Base-by-base conservation (phyloP, 1,140 invertebrate species). In the Drosophila insularis region DNA sequence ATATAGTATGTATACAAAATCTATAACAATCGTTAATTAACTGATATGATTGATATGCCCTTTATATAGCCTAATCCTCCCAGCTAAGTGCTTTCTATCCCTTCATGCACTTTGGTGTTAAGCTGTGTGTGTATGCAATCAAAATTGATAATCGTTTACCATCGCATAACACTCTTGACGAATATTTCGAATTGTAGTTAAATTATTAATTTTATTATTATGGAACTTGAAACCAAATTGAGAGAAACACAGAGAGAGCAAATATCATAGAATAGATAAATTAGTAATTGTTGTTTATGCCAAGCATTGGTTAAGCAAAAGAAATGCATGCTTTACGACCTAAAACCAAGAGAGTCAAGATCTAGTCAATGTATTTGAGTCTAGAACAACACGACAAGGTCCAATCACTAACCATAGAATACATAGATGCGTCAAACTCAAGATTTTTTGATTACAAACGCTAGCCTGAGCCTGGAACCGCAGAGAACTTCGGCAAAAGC, bases 241-340 rank as follows among this genome's bases (percentile, higher is more conserved):
- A 5, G 6, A n/a, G 32, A 56, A 13, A 27, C 11, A 37, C 10
- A 39, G 39, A 32, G 39, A 10, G n/a, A 11, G 46, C 56, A 60
- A 68, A 71, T 68, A 63, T 74, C 70, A 69, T 75, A 81, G 81
- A 81, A 85, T 81, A 61, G 43, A 62, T 62, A 7, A 68, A 74
- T 74, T 59, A 68, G 71, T 56, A 65, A 65, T 64, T 64, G 27
- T 64, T 54, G 27, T 11, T 46, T 1, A 21, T 21, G 19, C 54
- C n/a, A 19, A 37, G 3, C 32, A 35, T 35, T 35, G 32, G 8
- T 10, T 35, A 2, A 35, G 32, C 32, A 39, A 54, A 53, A 39
- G 40, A 70, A 63, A 58, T 63, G 67, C 71, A 77, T 74, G 68
- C 73, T 74, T 85, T 70, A 74, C 75, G 74, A 74, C 62, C 43